Evolutionary conservation across 1,140 invertebrate genomes (phyloP).

Genomic region (Aphis craccivora): DNA sequence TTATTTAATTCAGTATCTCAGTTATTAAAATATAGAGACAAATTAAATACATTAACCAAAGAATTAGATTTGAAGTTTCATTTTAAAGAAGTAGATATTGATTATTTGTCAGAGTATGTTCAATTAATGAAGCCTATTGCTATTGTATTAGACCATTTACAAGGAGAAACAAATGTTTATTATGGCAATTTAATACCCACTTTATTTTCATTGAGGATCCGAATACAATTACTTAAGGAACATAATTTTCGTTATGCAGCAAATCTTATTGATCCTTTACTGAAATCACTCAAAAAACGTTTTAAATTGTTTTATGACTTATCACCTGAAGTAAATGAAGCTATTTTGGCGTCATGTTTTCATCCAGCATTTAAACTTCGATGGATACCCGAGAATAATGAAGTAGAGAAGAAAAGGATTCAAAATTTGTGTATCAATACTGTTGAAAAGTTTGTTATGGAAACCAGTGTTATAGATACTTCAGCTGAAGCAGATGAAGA

Average conservation of each 20-base stretch:
- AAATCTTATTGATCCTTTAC: background rate
- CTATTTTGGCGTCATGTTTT: background rate
- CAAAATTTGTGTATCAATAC: background rate
- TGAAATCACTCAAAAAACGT: background rate
- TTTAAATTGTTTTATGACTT: slow-evolving; percentile 2
- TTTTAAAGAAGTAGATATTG: background rate
- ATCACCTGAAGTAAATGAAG: background rate
- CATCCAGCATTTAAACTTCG: background rate
- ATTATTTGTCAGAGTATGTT: background rate
- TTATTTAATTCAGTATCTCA: background rate
- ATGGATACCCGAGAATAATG: background rate
- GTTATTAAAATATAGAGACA: background rate
- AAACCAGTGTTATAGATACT: background rate
- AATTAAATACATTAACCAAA: background rate
- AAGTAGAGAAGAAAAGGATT: background rate
- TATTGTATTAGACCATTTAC: background rate
- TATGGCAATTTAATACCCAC: background rate
- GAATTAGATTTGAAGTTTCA: background rate
- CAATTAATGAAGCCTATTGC: background rate
- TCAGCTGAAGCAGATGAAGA: background rate
- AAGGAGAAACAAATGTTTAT: background rate
- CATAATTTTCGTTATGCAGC: background rate
- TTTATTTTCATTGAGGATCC: background rate
- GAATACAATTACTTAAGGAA: background rate
- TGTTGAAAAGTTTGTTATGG: background rate